A percentile compares a stretch with the other conserved stretches of the same genome.
Evolutionary conservation across 2,113 vertebrate genomes (phyloP).

Genomic region (Rana temporaria): DNA sequence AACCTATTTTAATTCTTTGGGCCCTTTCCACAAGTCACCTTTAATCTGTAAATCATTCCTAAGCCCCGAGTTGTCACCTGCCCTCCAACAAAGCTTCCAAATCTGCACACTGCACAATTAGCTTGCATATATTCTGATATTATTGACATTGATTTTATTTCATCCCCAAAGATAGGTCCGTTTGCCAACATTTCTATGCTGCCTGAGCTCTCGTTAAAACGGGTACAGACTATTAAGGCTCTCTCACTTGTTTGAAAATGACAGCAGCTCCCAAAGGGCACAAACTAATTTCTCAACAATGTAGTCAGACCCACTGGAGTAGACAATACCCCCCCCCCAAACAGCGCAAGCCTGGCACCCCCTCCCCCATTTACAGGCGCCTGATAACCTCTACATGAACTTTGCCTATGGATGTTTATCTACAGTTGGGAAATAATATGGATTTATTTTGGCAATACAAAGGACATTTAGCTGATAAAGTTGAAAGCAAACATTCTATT

Average conservation of each 20-base stretch:
- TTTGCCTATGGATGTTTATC: slow-evolving; percentile 73
- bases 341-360: slow-evolving; percentile 56
- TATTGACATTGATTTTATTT: not conserved
- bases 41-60: not conserved
- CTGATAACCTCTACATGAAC: slow-evolving; percentile 80
- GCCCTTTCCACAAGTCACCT: not conserved
- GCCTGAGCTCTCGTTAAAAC: slow-evolving; percentile 65
- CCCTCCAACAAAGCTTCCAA: not conserved
- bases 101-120: not conserved
- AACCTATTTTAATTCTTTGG: not conserved
- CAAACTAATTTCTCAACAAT: slow-evolving; percentile 79
- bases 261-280: slow-evolving; percentile 79
- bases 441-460: slow-evolving; percentile 69
- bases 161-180: slow-evolving; percentile 8
- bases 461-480: slow-evolving; percentile 68
- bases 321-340: slow-evolving; percentile 71
- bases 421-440: slow-evolving; percentile 62
- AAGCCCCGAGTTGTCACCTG: not conserved
- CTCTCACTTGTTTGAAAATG: slow-evolving; percentile 74
- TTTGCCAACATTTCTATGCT: slow-evolving; percentile 58
- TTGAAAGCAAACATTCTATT: slow-evolving; percentile 69
- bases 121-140: not conserved
- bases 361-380: slow-evolving; percentile 47
- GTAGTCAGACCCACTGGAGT: slow-evolving; percentile 72
- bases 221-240: slow-evolving; percentile 67